phyloP scores from a whole-genome alignment of 2,888 invertebrate species.

The Stenichneumon culpator region DNA sequence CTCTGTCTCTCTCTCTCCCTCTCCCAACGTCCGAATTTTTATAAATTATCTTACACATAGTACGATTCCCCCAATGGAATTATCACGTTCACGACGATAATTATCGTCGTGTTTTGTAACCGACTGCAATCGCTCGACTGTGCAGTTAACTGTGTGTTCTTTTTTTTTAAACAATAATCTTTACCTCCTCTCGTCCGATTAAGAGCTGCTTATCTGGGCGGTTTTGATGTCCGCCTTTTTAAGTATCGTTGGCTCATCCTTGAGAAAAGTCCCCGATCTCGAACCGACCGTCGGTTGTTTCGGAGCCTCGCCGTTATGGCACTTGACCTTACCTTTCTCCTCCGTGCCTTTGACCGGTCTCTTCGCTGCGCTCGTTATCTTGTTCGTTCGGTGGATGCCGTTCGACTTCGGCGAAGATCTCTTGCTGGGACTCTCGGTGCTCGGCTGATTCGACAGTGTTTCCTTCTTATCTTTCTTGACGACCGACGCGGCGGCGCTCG shows the following conservation, averaged over 20 bases:
- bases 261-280: slow-evolving; percentile 91
- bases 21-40: slow-evolving; percentile 41
- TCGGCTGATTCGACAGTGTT: slow-evolving; percentile 74
- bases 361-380: slow-evolving; percentile 70
- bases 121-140: slow-evolving; percentile 16
- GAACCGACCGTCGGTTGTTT: slow-evolving; percentile 85
- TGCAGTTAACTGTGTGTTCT: background rate
- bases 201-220: slow-evolving; percentile 79
- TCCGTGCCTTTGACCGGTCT: slow-evolving; percentile 71
- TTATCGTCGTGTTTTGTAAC: slow-evolving; percentile 37
- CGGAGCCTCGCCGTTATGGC: slow-evolving; percentile 78
- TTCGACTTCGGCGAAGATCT: slow-evolving; percentile 82
- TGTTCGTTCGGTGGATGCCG: slow-evolving; percentile 72
- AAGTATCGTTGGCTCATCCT: slow-evolving; percentile 90
- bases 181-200: slow-evolving; percentile 58
- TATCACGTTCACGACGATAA: slow-evolving; percentile 74
- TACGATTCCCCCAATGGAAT: slow-evolving; percentile 73
- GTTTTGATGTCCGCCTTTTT: slow-evolving; percentile 85
- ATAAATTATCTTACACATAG: slow-evolving; percentile 70
- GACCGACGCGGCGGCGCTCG: slow-evolving; percentile 47
- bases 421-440: slow-evolving; percentile 80
- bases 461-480: slow-evolving; percentile 78
- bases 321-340: slow-evolving; percentile 79
- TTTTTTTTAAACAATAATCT: background rate
- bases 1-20: slow-evolving; percentile 17